These are phyloP conservation scores for Oikopleura dioica DNA, from an alignment of 23 tunicate genomes.

Conservation along the genomic window DNA sequence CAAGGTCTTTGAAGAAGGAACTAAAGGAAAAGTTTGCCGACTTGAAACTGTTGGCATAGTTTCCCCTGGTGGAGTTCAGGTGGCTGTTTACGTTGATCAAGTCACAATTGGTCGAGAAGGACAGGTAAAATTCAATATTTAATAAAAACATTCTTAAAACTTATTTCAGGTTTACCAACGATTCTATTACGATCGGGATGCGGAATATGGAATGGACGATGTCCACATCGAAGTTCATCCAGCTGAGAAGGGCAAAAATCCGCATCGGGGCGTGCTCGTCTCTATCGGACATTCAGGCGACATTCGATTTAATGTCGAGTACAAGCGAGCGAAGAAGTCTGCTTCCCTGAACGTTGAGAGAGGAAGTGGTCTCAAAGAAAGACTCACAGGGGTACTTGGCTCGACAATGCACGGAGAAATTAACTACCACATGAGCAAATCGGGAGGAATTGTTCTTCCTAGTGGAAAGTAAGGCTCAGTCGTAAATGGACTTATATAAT, in stretches of 20 bases:
- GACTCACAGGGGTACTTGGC: neutral
- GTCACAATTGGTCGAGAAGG: neutral
- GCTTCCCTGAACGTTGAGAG: neutral
- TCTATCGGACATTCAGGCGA: neutral
- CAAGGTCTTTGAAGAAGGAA: too few species aligned
- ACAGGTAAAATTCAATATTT: too few species aligned
- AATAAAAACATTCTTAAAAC: too few species aligned
- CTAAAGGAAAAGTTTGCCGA: neutral
- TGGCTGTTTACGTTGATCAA: neutral
- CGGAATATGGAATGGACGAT: neutral
- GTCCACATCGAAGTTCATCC: neutral
- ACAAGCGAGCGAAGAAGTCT: neutral
- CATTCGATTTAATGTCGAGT: neutral
- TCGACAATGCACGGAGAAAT: neutral
- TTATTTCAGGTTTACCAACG: neutral
- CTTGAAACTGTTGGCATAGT: neutral
- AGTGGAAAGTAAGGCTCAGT: too few species aligned
- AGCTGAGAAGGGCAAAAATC: conserved; percentile 2
- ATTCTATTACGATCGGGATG: neutral
- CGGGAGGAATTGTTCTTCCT: neutral
- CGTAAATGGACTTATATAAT: too few species aligned
- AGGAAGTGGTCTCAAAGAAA: neutral
- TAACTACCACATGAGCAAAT: neutral
- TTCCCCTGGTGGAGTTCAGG: neutral
- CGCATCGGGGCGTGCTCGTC: neutral